phyloP scores from a whole-genome alignment of 2,113 vertebrate species.

The Epinephelus fuscoguttatus region DNA sequence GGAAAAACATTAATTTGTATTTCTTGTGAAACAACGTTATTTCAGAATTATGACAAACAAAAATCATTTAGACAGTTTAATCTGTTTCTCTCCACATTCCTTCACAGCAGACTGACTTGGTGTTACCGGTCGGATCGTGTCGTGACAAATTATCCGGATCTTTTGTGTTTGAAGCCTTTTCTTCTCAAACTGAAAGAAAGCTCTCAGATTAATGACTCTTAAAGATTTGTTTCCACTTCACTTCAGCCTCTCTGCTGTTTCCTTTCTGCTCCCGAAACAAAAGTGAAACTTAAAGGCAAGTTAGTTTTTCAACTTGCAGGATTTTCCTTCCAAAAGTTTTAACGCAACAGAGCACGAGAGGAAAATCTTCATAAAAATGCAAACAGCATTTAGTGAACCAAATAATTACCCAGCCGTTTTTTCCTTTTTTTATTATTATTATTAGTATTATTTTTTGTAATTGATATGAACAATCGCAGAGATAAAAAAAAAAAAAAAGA shows the following conservation, averaged over 20 bases:
- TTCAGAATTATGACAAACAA: not conserved
- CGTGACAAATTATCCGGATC: slow-evolving; percentile 34
- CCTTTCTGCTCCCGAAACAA: not conserved
- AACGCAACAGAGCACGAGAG: not conserved
- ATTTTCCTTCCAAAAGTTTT: not conserved
- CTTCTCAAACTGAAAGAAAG: slow-evolving; percentile 40
- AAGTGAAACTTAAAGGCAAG: not conserved
- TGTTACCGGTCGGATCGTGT: not conserved
- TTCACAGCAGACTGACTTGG: not conserved
- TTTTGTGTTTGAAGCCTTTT: slow-evolving; percentile 57
- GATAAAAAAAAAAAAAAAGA: slow-evolving; percentile 5
- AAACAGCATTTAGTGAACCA: slow-evolving; percentile 11
- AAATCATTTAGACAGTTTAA: not conserved
- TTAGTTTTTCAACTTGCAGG: not conserved
- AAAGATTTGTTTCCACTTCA: not conserved
- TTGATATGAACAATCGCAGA: slow-evolving; percentile 43
- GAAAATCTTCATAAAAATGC: slow-evolving; percentile 5
- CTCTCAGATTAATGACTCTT: slow-evolving; percentile 58
- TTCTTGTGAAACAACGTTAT: too few relatives aligned
- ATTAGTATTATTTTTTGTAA: not conserved
- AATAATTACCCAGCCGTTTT: not conserved
- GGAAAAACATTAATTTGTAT: not conserved
- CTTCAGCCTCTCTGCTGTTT: not conserved
- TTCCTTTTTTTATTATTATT: not conserved
- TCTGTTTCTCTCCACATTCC: not conserved